phyloP scores from a whole-genome alignment of 2,888 invertebrate species.

The Eutolmus rufibarbis region DNA sequence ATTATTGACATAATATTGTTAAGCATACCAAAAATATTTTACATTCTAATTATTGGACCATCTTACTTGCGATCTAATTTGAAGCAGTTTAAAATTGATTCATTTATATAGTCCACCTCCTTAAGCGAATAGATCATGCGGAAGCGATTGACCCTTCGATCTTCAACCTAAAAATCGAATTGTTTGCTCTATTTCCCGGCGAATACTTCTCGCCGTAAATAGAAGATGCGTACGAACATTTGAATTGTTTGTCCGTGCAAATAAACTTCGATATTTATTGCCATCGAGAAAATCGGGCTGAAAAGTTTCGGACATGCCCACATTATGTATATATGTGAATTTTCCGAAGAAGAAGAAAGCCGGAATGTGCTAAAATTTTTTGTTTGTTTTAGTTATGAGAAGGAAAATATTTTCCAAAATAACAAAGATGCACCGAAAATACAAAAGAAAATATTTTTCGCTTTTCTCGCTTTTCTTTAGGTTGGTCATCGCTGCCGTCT shows the following conservation, averaged over 20 bases:
- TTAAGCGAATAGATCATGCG: neutral
- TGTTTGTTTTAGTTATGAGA: neutral
- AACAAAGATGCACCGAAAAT: neutral
- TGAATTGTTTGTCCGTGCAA: neutral
- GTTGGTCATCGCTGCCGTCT: neutral
- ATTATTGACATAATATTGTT: neutral
- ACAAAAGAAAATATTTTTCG: neutral
- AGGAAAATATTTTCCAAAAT: constrained; percentile 1
- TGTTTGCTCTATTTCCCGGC: neutral
- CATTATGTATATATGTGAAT: neutral
- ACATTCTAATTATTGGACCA: neutral
- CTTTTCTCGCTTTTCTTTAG: neutral
- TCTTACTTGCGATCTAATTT: neutral
- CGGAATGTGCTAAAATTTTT: neutral
- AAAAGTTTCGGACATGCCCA: neutral
- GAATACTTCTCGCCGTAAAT: neutral
- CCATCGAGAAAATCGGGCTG: neutral
- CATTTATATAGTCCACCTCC: neutral
- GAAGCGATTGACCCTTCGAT: neutral
- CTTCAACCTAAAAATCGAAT: neutral
- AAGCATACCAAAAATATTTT: neutral
- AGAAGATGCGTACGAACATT: neutral
- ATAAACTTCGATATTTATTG: constrained; percentile 19
- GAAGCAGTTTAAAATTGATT: neutral
- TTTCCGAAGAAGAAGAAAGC: neutral